Percentiles rank a stretch among this genome's conserved stretches.
phyloP scores from a whole-genome alignment of 2,113 vertebrate genomes.

The Phyllostomus discolor region DNA sequence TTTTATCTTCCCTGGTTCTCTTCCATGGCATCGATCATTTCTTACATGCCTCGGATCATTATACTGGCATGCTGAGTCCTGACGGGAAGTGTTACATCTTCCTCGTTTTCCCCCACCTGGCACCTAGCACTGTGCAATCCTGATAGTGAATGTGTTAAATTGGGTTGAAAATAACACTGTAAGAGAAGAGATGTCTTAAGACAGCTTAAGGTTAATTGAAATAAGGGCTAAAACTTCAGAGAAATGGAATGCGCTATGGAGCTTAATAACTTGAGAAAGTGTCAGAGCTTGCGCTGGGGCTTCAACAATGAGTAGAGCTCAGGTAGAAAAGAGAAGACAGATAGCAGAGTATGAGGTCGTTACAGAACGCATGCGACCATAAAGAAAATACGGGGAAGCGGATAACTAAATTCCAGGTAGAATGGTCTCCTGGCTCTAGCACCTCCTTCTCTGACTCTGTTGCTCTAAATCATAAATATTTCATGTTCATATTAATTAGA shows the following conservation, averaged over 20 bases:
- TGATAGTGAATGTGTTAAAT: conserved; percentile 24
- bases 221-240: conserved; percentile 28
- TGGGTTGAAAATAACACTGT: conserved; percentile 37
- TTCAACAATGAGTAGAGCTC: neutral
- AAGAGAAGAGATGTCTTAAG: neutral
- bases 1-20: neutral
- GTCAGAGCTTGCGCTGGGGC: neutral
- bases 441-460: neutral
- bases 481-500: conserved; percentile 39
- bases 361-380: neutral
- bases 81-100: neutral
- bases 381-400: neutral
- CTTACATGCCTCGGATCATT: neutral
- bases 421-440: neutral
- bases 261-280: conserved; percentile 34
- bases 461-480: conserved; percentile 49
- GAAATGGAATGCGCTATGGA: neutral
- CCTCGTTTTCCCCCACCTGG: neutral
- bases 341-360: neutral
- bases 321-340: neutral
- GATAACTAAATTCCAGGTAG: neutral
- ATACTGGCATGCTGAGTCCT: neutral
- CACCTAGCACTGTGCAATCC: neutral
- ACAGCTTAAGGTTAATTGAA: conserved; percentile 54
- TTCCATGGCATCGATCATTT: neutral